Evolutionary conservation across 2,888 invertebrate genomes (phyloP).

Genomic region (Cataglyphis cursor): DNA sequence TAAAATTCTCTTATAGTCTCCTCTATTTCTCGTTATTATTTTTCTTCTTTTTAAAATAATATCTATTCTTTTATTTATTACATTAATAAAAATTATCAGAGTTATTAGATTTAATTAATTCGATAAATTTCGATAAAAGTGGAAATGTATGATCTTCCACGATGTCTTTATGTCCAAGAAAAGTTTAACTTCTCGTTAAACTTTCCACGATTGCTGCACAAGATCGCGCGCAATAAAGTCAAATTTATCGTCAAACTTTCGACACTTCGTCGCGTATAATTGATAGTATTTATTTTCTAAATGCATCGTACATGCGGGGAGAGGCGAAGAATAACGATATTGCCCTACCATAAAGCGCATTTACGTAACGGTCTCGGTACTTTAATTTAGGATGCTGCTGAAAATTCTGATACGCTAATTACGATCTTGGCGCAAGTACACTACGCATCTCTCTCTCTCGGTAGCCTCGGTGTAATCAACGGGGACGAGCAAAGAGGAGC

Average conservation of each 20-base stretch:
- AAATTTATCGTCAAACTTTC: conserved; percentile 35
- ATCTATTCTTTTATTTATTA: background rate
- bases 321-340: background rate
- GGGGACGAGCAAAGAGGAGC: conserved; percentile 36
- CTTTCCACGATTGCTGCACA: conserved; percentile 2
- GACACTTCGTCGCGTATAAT: background rate
- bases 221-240: conserved; percentile 7
- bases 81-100: background rate
- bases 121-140: background rate
- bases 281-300: conserved; percentile 39
- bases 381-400: conserved; percentile 39
- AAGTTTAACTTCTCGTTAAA: conserved; percentile 7
- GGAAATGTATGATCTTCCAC: background rate
- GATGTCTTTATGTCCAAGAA: background rate
- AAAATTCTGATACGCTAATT: conserved; percentile 53
- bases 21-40: background rate
- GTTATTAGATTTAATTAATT: background rate
- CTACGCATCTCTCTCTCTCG: conserved; percentile 12
- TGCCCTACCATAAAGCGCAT: background rate
- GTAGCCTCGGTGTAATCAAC: conserved; percentile 38
- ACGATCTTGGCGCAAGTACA: conserved; percentile 30
- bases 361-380: conserved; percentile 13
- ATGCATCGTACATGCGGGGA: background rate
- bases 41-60: background rate
- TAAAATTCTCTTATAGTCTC: background rate